These are phyloP conservation scores for Pogonomyrmex californicus DNA, from an alignment of 1,140 invertebrate species.

Conservation along the genomic window DNA sequence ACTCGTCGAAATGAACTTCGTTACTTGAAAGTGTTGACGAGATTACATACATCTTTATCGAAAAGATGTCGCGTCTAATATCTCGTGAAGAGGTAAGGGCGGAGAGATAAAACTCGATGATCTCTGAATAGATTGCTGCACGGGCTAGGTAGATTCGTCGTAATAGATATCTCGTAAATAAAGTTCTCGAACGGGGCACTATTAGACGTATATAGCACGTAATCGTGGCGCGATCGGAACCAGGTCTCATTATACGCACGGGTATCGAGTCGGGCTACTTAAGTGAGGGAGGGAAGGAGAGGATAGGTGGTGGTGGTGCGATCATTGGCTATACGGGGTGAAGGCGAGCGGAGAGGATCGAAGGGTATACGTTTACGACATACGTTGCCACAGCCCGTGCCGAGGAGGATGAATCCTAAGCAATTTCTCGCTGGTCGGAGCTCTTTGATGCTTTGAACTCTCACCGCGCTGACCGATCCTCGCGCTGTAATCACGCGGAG, in stretches of 20 bases:
- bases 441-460: slow-evolving; percentile 87
- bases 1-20: neutral
- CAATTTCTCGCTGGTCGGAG: slow-evolving; percentile 86
- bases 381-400: slow-evolving; percentile 71
- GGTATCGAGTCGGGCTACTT: slow-evolving; percentile 65
- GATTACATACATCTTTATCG: slow-evolving; percentile 21
- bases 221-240: slow-evolving; percentile 60
- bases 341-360: slow-evolving; percentile 60
- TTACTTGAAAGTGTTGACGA: slow-evolving; percentile 14
- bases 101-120: slow-evolving; percentile 21
- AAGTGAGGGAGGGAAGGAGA: slow-evolving; percentile 43
- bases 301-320: slow-evolving; percentile 35
- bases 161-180: slow-evolving; percentile 66
- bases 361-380: slow-evolving; percentile 68
- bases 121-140: slow-evolving; percentile 26
- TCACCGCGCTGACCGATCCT: slow-evolving; percentile 86
- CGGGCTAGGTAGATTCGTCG: slow-evolving; percentile 40
- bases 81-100: neutral
- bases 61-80: slow-evolving; percentile 6
- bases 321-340: slow-evolving; percentile 51
- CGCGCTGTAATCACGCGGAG: slow-evolving; percentile 85
- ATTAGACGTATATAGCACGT: slow-evolving; percentile 64
- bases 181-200: slow-evolving; percentile 63
- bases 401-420: slow-evolving; percentile 85
- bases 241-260: slow-evolving; percentile 61